These are phyloP conservation scores for Pollimyrus isidori DNA, from an alignment of 2,113 vertebrate species.

Conservation along the genomic window DNA sequence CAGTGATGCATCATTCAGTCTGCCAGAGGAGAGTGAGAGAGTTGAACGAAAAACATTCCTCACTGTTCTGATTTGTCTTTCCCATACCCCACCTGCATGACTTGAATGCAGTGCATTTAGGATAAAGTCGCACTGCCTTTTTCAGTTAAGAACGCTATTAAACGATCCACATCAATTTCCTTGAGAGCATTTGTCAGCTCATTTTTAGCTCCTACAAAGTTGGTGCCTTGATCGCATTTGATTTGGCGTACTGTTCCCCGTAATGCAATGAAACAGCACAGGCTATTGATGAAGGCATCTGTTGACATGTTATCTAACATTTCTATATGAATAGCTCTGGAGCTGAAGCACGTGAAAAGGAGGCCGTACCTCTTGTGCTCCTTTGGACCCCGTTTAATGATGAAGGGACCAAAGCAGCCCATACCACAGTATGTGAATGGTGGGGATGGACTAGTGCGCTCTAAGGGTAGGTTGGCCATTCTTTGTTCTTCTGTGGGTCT, in stretches of 20 bases:
- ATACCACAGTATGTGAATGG: too few species aligned
- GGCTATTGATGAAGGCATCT: neutral
- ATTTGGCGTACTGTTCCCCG: neutral
- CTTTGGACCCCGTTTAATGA: too few species aligned
- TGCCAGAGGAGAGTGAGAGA: neutral
- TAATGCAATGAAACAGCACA: neutral
- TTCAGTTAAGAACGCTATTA: neutral
- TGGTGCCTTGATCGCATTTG: constrained; percentile 17
- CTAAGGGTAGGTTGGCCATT: neutral
- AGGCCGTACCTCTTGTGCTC: neutral
- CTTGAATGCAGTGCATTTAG: constrained; percentile 25
- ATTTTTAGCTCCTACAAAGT: constrained; percentile 28
- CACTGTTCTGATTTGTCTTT: neutral
- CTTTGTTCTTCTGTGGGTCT: neutral
- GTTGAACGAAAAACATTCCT: constrained; percentile 5
- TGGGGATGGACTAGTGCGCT: too few species aligned
- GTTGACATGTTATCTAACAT: neutral
- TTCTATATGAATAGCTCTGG: neutral
- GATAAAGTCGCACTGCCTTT: constrained; percentile 21
- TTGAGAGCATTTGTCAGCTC: constrained; percentile 13
- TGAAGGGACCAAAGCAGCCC: too few species aligned
- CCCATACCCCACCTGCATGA: constrained; percentile 7
- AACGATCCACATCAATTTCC: neutral
- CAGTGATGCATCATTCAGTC: too few species aligned
- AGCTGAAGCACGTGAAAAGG: neutral